Conservation (phyloP, 2,797 vertebrate species). For the Protosalanx chinensis region DNA sequence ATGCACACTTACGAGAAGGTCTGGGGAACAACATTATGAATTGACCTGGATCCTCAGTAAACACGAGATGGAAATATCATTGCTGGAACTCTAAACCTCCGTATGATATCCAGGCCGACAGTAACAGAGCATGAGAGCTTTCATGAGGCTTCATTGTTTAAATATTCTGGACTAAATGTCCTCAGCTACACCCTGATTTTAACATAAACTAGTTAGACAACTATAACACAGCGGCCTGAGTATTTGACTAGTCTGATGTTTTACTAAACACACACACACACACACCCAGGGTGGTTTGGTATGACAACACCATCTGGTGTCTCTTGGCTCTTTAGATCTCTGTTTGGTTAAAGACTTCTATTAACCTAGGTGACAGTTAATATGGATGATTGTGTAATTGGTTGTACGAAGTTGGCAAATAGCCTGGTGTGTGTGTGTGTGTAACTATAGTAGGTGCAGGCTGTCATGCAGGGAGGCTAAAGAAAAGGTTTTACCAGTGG, state of each 20-base stretch:
- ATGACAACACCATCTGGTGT: neutral
- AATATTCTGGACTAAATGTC: no score
- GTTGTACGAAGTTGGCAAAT: neutral
- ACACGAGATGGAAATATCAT: no score
- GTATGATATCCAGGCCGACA: no score
- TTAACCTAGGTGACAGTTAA: neutral
- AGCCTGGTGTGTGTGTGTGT: neutral
- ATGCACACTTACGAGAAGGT: neutral
- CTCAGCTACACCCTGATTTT: no score
- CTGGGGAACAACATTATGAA: neutral
- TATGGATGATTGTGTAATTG: neutral
- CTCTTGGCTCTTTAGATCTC: neutral
- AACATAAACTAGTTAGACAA: no score
- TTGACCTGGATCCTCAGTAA: no score
- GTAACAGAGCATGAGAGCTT: no score
- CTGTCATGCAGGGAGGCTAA: neutral
- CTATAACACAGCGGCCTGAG: no score
- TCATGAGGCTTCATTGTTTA: no score
- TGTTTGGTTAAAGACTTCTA: neutral
- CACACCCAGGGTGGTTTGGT: conserved; percentile 3
- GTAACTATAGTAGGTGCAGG: neutral
- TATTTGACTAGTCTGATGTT: no score
- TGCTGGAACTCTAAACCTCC: no score
- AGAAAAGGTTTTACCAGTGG: neutral
- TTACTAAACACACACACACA: conserved; percentile 8